phyloP scores from a whole-genome alignment of 2,113 vertebrate genomes.

The Vidua macroura region DNA sequence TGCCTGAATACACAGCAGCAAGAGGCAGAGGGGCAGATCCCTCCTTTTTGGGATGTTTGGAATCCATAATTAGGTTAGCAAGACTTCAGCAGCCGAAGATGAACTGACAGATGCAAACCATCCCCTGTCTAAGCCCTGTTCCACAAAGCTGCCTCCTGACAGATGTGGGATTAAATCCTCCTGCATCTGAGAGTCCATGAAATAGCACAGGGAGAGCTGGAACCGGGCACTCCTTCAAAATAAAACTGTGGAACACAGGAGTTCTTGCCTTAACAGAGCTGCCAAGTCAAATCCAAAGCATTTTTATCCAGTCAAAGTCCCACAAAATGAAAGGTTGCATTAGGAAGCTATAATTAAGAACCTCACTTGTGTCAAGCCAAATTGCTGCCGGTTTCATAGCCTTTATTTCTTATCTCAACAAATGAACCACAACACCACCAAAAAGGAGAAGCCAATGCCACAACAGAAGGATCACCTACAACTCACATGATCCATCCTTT shows the following conservation, averaged over 20 bases:
- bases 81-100: background rate
- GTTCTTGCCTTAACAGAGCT: background rate
- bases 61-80: background rate
- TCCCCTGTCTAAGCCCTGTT: background rate
- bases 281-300: background rate
- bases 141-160: background rate
- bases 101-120: background rate
- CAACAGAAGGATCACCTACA: background rate
- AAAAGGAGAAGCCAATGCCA: conserved; percentile 4
- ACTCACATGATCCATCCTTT: background rate
- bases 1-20: background rate
- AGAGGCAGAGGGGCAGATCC: background rate
- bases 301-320: background rate
- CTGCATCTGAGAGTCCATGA: background rate
- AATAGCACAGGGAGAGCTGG: background rate
- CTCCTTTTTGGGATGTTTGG: background rate
- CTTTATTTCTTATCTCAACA: background rate
- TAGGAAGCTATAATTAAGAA: background rate
- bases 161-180: background rate
- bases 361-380: background rate
- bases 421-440: background rate
- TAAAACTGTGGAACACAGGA: background rate
- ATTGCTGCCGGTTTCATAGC: background rate
- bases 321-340: background rate
- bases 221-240: background rate